A percentile compares a stretch with the other conserved stretches of the same genome.
Conservation (phyloP, 2,888 invertebrate species). For the Amphipyra tragopoginis region DNA sequence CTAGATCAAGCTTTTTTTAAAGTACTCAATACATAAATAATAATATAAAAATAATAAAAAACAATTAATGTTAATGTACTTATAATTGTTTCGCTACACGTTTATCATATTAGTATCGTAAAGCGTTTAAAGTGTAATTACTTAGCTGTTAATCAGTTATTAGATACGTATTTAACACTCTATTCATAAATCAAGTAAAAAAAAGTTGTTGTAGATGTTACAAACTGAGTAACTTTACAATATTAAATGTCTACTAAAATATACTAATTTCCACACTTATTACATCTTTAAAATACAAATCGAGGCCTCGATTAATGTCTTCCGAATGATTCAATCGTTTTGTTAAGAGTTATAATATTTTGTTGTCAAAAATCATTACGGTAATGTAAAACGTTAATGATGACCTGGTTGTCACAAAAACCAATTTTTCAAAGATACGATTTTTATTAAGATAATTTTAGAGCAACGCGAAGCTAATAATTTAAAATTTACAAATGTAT, state of each 20-base stretch:
- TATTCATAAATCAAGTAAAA: not conserved
- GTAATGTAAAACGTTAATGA: no score
- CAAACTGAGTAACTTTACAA: slow-evolving; percentile 19
- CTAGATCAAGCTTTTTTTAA: no score
- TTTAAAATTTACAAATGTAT: slow-evolving; percentile 23
- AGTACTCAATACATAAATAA: no score
- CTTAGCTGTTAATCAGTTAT: no score
- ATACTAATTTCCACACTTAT: slow-evolving; percentile 9
- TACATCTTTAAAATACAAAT: slow-evolving; percentile 1
- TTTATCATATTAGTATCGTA: no score
- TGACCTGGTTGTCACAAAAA: not conserved
- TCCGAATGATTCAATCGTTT: slow-evolving; percentile 38
- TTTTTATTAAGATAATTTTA: slow-evolving; percentile 24
- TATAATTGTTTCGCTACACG: no score
- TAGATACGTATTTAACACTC: no score
- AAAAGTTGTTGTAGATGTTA: slow-evolving; percentile 21
- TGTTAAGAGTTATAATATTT: slow-evolving; percentile 12
- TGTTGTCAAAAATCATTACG: slow-evolving; percentile 15
- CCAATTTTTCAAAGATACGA: slow-evolving; percentile 7
- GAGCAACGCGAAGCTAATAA: slow-evolving; percentile 44
- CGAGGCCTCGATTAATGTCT: slow-evolving; percentile 45
- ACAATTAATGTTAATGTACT: no score
- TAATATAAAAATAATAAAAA: no score
- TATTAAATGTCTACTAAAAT: slow-evolving; percentile 9
- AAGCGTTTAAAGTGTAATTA: no score